Percentiles rank a stretch among this genome's conserved stretches.
Conservation (phyloP, 1,140 invertebrate genomes). For the Panagrolaimus sp. region DNA sequence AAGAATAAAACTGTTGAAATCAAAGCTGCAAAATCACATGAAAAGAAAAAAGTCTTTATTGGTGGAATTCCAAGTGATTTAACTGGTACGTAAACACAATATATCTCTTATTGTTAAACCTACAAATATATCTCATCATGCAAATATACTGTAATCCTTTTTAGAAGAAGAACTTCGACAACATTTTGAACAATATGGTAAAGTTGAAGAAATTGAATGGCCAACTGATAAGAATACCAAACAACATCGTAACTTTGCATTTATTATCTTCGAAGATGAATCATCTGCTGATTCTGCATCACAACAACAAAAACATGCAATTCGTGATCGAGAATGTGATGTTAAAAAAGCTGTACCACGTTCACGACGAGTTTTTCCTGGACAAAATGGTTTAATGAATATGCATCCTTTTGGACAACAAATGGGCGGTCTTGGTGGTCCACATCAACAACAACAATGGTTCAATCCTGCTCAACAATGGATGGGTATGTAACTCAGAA, state of each 20-base stretch:
- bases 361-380: constrained; percentile 28
- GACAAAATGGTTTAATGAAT: neutral
- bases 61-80: constrained; percentile 46
- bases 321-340: constrained; percentile 52
- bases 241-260: constrained; percentile 55
- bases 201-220: constrained; percentile 56
- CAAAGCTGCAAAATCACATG: constrained; percentile 56
- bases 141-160: too few relatives aligned
- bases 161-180: constrained; percentile 48
- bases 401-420: neutral
- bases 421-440: neutral
- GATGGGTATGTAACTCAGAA: too few relatives aligned
- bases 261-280: constrained; percentile 58
- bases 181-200: constrained; percentile 55
- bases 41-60: constrained; percentile 59
- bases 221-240: constrained; percentile 57
- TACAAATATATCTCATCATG: too few relatives aligned
- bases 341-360: constrained; percentile 58
- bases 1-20: constrained; percentile 55
- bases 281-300: constrained; percentile 51
- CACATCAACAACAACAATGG: constrained; percentile 9
- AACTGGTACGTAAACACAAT: too few relatives aligned
- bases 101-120: too few relatives aligned
- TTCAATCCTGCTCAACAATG: neutral
- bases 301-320: constrained; percentile 46